These are phyloP conservation scores for Muricea muricata DNA, from an alignment of 92 coral and sea anemone species.

Conservation along the genomic window DNA sequence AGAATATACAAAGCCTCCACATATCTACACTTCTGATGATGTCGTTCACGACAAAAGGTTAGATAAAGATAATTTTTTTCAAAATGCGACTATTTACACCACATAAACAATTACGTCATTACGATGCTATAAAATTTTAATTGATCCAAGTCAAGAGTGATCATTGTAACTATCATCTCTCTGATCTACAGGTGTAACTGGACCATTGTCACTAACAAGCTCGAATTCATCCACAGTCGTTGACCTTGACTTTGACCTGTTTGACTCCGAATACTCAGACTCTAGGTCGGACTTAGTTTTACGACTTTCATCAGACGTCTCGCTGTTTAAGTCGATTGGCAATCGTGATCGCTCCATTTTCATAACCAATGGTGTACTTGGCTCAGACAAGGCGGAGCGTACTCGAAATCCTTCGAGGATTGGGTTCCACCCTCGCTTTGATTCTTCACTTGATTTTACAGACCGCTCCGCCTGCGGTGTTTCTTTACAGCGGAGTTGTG, in stretches of 20 bases:
- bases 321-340: constrained; percentile 93
- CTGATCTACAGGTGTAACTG: neutral
- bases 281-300: constrained; percentile 22
- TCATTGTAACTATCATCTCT: neutral
- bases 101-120: neutral
- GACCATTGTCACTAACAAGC: neutral
- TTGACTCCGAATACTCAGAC: neutral
- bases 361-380: constrained; percentile 80
- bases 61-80: too few species aligned
- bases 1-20: too few species aligned
- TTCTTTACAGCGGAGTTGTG: constrained; percentile 30
- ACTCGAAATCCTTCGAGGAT: constrained; percentile 95
- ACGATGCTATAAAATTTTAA: neutral
- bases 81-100: neutral
- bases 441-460: constrained; percentile 78
- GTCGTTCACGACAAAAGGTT: too few species aligned
- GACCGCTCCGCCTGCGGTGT: constrained; percentile 35
- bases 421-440: constrained; percentile 99
- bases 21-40: too few species aligned
- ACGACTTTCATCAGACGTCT: constrained; percentile 76
- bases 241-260: neutral
- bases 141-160: neutral
- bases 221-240: constrained; percentile 5
- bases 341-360: constrained; percentile 85
- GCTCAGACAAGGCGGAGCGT: constrained; percentile 87